A percentile compares a stretch with the other conserved stretches of the same genome.
phyloP scores from a whole-genome alignment of 2,113 vertebrate species.

The Cinclus mexicanus region DNA sequence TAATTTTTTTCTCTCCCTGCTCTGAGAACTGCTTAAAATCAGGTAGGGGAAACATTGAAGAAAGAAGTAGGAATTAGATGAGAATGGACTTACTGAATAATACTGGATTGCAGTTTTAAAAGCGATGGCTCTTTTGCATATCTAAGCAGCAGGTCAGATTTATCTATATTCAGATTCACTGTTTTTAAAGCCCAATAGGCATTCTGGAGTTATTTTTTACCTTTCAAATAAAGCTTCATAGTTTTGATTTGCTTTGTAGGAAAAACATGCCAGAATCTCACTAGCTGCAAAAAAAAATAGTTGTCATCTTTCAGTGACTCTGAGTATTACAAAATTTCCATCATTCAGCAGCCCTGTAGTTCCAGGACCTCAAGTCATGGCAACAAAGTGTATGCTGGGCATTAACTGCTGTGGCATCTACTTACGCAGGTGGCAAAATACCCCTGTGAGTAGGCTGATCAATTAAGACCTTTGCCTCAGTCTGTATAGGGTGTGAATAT shows the following conservation, averaged over 20 bases:
- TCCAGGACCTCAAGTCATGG: background rate
- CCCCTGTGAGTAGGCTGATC: background rate
- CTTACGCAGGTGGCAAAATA: background rate
- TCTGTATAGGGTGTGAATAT: background rate
- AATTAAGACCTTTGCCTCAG: background rate
- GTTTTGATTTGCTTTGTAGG: background rate
- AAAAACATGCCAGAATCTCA: background rate
- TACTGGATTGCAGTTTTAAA: background rate
- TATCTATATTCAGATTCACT: background rate
- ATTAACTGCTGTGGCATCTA: background rate
- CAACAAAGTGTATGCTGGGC: background rate
- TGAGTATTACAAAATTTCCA: background rate
- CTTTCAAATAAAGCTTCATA: background rate
- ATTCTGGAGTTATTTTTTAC: background rate
- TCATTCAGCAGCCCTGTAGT: background rate
- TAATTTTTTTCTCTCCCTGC: fast-evolving
- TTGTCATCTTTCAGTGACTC: background rate
- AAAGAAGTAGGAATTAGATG: background rate
- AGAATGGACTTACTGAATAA: background rate
- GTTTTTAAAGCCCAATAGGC: background rate
- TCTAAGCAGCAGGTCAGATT: background rate
- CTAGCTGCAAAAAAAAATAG: background rate
- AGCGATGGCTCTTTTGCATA: background rate
- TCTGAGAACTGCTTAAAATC: background rate
- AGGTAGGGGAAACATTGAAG: background rate